These are phyloP conservation scores for Polyergus mexicanus DNA, from an alignment of 1,140 invertebrate species.

Conservation along the genomic window DNA sequence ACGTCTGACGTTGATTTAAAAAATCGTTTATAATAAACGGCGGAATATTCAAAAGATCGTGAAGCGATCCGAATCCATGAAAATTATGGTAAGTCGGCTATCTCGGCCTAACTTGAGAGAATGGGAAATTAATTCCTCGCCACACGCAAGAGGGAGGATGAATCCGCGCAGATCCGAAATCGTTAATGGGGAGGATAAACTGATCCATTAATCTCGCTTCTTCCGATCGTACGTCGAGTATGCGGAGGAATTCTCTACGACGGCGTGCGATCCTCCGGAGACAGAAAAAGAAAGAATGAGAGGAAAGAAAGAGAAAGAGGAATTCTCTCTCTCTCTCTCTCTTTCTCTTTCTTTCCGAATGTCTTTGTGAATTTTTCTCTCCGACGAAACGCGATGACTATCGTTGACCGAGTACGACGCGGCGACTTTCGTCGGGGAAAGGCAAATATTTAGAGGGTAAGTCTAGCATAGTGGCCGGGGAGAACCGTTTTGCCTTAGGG, in stretches of 20 bases:
- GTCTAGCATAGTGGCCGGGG: constrained; percentile 63
- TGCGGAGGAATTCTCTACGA: not conserved
- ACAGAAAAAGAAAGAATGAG: not conserved
- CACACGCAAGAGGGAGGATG: constrained; percentile 3
- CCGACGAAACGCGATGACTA: constrained; percentile 15
- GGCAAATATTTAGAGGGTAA: constrained; percentile 73
- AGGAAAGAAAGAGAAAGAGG: not conserved
- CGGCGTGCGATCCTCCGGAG: not conserved
- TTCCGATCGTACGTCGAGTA: constrained; percentile 26
- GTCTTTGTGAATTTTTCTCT: constrained; percentile 20
- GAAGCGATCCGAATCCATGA: constrained; percentile 69
- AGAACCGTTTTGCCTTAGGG: constrained; percentile 16
- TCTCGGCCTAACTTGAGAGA: constrained; percentile 19
- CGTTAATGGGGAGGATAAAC: constrained; percentile 50
- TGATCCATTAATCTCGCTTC: constrained; percentile 67
- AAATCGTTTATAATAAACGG: constrained; percentile 74
- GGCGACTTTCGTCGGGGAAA: constrained; percentile 39
- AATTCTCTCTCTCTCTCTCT: too few species aligned
- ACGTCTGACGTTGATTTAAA: constrained; percentile 73
- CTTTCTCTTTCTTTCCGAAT: not conserved
- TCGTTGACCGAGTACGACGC: constrained; percentile 13
- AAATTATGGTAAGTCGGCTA: constrained; percentile 75
- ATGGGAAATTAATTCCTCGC: constrained; percentile 74
- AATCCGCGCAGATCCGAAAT: constrained; percentile 63
- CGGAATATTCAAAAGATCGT: constrained; percentile 74